phyloP scores from a whole-genome alignment of 2,797 vertebrate species.

The Lacerta bilineata region DNA sequence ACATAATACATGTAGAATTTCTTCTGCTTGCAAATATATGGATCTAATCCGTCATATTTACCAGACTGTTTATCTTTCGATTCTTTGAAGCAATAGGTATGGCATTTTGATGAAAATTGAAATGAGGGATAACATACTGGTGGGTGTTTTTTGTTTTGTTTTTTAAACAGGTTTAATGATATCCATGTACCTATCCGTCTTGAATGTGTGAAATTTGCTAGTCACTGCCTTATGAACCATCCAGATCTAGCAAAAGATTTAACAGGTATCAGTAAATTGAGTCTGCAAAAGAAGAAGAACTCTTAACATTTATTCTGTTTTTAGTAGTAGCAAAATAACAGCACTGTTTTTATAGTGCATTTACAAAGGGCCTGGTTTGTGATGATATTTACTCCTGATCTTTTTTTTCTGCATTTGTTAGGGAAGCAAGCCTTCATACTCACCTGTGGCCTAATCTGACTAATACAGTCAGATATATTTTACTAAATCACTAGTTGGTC shows the following conservation, averaged over 20 bases:
- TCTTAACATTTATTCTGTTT: background rate
- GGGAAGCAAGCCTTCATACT: background rate
- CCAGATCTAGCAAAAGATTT: slow-evolving; percentile 98
- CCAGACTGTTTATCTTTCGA: background rate
- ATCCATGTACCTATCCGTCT: slow-evolving; percentile 98
- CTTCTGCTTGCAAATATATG: background rate
- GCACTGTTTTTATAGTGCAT: background rate
- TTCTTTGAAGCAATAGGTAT: background rate
- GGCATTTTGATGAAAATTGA: slow-evolving; percentile 7
- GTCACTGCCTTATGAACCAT: slow-evolving; percentile 98
- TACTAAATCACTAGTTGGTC: too few species aligned
- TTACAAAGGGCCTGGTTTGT: background rate
- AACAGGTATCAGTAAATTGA: slow-evolving; percentile 86
- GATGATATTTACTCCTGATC: background rate
- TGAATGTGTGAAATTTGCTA: slow-evolving; percentile 99
- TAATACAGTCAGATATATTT: too few species aligned
- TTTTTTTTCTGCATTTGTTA: background rate
- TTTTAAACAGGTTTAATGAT: slow-evolving; percentile 92
- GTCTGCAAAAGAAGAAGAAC: background rate
- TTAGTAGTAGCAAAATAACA: background rate
- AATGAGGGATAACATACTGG: background rate
- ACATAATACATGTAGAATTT: background rate
- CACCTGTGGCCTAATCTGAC: too few species aligned
- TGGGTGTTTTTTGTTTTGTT: slow-evolving; percentile 44
- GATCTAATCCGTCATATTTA: background rate